Conservation (phyloP, 2,113 vertebrate species). For the Callorhinus ursinus region DNA sequence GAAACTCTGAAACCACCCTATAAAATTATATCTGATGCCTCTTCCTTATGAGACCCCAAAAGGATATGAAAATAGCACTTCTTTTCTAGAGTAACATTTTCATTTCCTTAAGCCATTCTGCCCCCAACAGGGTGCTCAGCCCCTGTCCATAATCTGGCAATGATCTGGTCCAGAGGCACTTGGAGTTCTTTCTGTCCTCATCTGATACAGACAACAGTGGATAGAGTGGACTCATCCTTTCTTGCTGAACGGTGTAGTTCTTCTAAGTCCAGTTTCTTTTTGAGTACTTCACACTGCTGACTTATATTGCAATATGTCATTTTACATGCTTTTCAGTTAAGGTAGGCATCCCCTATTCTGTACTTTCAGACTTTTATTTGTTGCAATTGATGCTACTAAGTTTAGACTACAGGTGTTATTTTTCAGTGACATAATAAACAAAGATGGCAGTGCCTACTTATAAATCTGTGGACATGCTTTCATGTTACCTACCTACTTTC, state of each 20-base stretch:
- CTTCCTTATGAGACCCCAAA: not conserved
- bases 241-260: not conserved
- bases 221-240: not conserved
- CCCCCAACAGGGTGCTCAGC: not conserved
- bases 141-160: not conserved
- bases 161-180: not conserved
- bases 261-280: not conserved
- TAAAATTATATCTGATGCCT: not conserved
- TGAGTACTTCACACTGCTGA: not conserved
- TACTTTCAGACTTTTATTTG: not conserved
- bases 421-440: conserved; percentile 19
- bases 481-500: not conserved
- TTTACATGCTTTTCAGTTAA: conserved; percentile 8
- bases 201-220: not conserved
- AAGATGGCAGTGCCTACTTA: not conserved
- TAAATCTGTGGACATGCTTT: not conserved
- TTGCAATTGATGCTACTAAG: not conserved
- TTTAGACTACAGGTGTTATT: not conserved
- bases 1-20: conserved; percentile 4
- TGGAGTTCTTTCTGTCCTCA: not conserved
- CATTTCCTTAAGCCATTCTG: not conserved
- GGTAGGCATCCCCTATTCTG: not conserved
- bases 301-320: not conserved
- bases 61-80: not conserved
- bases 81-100: conserved; percentile 29